A percentile compares a stretch with the other conserved stretches of the same genome.
phyloP scores from a whole-genome alignment of 2,113 vertebrate genomes.

The cat (Felis catus) region F.catus_Fca126_mat1.0 CM031415.1:72365501-72366000 shows the following conservation, averaged over 20 bases:
- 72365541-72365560: neutral
- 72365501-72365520: neutral
- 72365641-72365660: neutral
- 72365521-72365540: neutral
- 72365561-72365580: neutral
- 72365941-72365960: neutral
- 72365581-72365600: neutral
- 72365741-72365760: neutral
- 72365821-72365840: neutral
- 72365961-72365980: too few relatives aligned
- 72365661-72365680: neutral
- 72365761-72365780: neutral
- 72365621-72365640: neutral
- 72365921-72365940: neutral
- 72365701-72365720: neutral
- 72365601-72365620: neutral
- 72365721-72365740: neutral
- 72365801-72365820: neutral
- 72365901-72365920: neutral
- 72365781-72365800: neutral
- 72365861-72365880: neutral
- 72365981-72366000: too few relatives aligned
- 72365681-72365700: neutral
- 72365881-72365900: neutral
- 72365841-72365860: neutral